Evolutionary conservation across 2,888 invertebrate genomes (phyloP).

Genomic region (Thumatha senex): DNA sequence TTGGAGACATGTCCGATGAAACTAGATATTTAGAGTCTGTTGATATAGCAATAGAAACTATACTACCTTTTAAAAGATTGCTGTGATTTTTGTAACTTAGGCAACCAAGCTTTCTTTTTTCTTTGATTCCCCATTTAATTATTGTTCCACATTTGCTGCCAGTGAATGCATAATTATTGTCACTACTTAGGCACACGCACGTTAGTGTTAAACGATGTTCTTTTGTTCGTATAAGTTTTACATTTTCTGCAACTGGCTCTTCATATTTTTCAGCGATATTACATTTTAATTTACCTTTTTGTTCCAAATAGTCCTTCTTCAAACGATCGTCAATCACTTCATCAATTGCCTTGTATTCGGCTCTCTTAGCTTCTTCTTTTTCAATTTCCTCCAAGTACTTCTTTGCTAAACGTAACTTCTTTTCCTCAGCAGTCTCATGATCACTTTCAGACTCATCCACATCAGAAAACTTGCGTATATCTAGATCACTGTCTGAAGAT

Average conservation of each 20-base stretch:
- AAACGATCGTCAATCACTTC: conserved; percentile 89
- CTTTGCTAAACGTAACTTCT: conserved; percentile 94
- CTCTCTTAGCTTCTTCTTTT: conserved; percentile 88
- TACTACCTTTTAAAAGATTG: conserved; percentile 69
- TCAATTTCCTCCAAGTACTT: conserved; percentile 94
- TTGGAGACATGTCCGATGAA: conserved; percentile 75
- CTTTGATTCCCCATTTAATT: conserved; percentile 91
- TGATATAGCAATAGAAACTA: conserved; percentile 88
- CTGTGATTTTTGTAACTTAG: conserved; percentile 77
- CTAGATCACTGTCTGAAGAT: conserved; percentile 86
- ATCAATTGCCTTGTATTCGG: conserved; percentile 85
- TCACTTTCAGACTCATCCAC: conserved; percentile 83
- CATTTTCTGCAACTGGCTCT: conserved; percentile 54
- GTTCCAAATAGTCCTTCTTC: conserved; percentile 93
- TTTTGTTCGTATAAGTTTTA: conserved; percentile 86
- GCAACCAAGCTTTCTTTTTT: conserved; percentile 84
- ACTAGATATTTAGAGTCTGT: conserved; percentile 92
- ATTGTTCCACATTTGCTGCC: conserved; percentile 95
- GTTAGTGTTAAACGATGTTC: conserved; percentile 92
- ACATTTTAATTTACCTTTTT: conserved; percentile 90
- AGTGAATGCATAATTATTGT: conserved; percentile 88
- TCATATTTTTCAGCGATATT: conserved; percentile 86
- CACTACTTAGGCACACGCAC: conserved; percentile 89
- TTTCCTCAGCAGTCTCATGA: conserved; percentile 94
- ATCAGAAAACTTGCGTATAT: conserved; percentile 81